phyloP scores from a whole-genome alignment of 2,113 vertebrate genomes.

The Grammomys dolichurus region DNA sequence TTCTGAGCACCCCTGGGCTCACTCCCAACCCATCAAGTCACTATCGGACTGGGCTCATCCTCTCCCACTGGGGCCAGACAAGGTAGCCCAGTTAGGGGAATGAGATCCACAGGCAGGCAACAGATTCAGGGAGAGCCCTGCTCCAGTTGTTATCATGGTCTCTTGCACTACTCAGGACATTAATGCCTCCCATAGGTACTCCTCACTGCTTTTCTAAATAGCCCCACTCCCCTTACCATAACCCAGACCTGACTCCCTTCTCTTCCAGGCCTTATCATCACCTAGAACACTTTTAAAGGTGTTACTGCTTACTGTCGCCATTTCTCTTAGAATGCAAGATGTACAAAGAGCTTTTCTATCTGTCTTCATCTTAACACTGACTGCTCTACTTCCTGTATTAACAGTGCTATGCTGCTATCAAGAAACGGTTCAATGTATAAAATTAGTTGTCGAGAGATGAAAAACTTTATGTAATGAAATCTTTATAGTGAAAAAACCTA shows the following conservation, averaged over 20 bases:
- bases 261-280: neutral
- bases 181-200: neutral
- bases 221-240: neutral
- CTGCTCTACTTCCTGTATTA: neutral
- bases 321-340: neutral
- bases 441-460: neutral
- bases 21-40: too few relatives aligned
- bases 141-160: neutral
- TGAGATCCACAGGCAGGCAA: too few relatives aligned
- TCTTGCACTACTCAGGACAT: neutral
- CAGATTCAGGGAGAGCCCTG: too few relatives aligned
- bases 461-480: slow-evolving; percentile 16
- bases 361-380: neutral
- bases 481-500: slow-evolving; percentile 28
- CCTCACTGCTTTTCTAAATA: neutral
- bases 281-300: neutral
- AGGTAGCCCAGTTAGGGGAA: too few relatives aligned
- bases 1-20: too few relatives aligned
- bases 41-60: too few relatives aligned
- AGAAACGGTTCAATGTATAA: neutral
- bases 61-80: too few relatives aligned
- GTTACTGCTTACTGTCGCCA: neutral
- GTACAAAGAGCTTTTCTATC: neutral
- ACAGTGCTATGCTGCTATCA: neutral
- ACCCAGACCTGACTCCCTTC: neutral